Evolutionary conservation across 1,140 invertebrate genomes (phyloP).

Genomic region (Sitobion miscanthi): DNA sequence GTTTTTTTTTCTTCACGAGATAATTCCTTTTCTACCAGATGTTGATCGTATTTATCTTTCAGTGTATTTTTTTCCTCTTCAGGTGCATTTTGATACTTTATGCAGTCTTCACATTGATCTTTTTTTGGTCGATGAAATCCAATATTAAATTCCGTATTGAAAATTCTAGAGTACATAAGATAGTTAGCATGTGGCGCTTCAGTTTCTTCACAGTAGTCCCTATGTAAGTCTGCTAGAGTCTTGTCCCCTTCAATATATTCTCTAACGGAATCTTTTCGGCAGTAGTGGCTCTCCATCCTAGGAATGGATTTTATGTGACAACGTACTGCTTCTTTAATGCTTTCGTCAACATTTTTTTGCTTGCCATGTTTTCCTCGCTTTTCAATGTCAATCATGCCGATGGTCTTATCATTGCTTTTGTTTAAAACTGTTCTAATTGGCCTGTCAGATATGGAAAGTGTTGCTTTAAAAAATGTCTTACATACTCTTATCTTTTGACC

Average conservation of each 20-base stretch:
- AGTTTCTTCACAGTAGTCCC: background rate
- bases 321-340: constrained; percentile 24
- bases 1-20: constrained; percentile 56
- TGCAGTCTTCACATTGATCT: constrained; percentile 48
- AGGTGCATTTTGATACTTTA: constrained; percentile 27
- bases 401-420: constrained; percentile 28
- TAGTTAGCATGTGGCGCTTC: constrained; percentile 28
- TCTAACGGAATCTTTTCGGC: background rate
- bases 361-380: constrained; percentile 49
- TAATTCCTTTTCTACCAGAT: constrained; percentile 55
- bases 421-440: constrained; percentile 21
- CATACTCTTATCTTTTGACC: constrained; percentile 29
- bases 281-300: constrained; percentile 39
- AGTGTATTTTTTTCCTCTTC: constrained; percentile 33
- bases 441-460: constrained; percentile 30
- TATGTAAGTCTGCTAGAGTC: constrained; percentile 42
- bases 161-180: constrained; percentile 19
- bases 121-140: constrained; percentile 41
- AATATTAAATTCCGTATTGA: constrained; percentile 37
- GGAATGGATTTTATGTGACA: constrained; percentile 26
- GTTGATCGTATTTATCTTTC: constrained; percentile 28
- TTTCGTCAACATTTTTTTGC: background rate
- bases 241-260: constrained; percentile 47
- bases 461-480: constrained; percentile 46
- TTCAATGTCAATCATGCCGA: constrained; percentile 30